phyloP scores from a whole-genome alignment of 1,140 invertebrate species.

The Bombus waltoni region DNA sequence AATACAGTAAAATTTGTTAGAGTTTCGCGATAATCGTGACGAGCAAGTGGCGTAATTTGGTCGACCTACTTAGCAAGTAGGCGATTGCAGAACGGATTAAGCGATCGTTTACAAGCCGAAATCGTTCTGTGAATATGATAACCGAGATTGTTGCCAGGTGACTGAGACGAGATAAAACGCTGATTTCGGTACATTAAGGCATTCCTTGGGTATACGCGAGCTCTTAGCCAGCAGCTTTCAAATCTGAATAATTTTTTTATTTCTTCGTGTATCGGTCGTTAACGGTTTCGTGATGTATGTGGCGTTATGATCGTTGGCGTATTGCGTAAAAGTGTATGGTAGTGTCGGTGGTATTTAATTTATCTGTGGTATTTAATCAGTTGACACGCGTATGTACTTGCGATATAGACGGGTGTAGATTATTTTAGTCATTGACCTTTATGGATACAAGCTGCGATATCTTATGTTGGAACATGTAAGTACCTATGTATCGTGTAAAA shows the following conservation, averaged over 20 bases:
- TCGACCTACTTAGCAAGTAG: no score
- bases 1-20: no score
- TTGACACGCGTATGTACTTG: not conserved
- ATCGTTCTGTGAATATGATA: slow-evolving; percentile 23
- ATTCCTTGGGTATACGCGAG: not conserved
- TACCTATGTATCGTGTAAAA: not conserved
- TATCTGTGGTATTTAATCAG: not conserved
- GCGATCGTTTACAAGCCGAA: not conserved
- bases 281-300: not conserved
- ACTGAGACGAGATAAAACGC: slow-evolving; percentile 39
- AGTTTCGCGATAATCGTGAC: no score
- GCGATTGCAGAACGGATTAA: slow-evolving; percentile 6
- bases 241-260: not conserved
- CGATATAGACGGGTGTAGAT: not conserved
- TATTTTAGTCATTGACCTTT: slow-evolving; percentile 3
- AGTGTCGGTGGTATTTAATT: not conserved
- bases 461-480: not conserved
- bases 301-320: not conserved
- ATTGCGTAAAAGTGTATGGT: not conserved
- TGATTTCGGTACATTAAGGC: slow-evolving; percentile 36
- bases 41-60: no score
- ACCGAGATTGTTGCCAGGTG: slow-evolving; percentile 42
- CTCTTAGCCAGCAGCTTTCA: not conserved
- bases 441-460: not conserved
- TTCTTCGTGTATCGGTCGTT: not conserved